Conservation (phyloP, 2,888 invertebrate genomes). For the Tipula helvola region DNA sequence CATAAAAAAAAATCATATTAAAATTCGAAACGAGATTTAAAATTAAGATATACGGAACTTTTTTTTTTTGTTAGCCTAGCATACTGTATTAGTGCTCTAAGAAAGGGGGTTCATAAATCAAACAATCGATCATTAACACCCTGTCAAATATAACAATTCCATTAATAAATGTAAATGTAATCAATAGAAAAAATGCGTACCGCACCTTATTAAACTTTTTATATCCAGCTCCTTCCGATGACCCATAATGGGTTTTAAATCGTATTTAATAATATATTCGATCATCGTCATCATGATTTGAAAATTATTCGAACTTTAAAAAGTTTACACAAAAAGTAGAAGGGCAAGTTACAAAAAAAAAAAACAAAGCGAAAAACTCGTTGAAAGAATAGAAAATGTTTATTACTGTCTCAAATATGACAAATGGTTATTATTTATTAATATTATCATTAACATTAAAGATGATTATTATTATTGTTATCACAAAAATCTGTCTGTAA, state of each 20-base stretch:
- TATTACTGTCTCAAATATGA: not conserved
- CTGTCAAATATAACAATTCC: not conserved
- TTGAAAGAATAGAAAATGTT: not conserved
- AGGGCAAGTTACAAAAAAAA: not conserved
- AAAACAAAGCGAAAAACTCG: not conserved
- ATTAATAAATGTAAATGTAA: not conserved
- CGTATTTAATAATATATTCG: not conserved
- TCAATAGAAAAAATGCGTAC: not conserved
- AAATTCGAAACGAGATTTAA: not conserved
- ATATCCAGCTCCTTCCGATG: not conserved
- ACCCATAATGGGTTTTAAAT: not conserved
- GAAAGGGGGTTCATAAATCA: not conserved
- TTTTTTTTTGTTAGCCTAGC: not conserved
- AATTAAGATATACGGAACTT: not conserved
- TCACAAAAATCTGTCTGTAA: not conserved
- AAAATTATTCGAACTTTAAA: not conserved
- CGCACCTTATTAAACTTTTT: not conserved
- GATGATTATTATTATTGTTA: not conserved
- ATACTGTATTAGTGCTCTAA: not conserved
- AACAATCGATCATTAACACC: not conserved
- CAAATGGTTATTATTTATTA: not conserved
- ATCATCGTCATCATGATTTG: not conserved
- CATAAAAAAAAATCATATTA: not conserved
- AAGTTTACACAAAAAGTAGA: not conserved
- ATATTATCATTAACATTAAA: not conserved